These are phyloP conservation scores for Chlamydotis undulata DNA, from an alignment of 2,113 vertebrate species.

Conservation along the genomic window DNA sequence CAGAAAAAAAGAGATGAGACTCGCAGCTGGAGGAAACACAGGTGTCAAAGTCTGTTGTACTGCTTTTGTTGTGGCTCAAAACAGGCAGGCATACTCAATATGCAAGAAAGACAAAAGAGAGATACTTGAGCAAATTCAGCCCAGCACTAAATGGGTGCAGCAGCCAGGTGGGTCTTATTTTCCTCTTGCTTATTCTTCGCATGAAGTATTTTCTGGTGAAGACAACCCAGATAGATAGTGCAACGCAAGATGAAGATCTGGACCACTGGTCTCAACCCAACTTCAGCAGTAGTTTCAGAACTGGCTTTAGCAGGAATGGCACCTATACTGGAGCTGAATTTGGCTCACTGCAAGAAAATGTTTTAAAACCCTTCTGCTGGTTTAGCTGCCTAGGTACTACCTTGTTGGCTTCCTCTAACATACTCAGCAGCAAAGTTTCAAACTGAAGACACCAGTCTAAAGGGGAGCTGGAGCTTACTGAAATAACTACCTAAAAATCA, in stretches of 20 bases:
- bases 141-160: background rate
- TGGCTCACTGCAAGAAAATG: background rate
- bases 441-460: background rate
- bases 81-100: background rate
- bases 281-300: background rate
- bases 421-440: background rate
- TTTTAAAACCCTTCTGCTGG: background rate
- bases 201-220: background rate
- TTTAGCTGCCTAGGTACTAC: background rate
- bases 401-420: background rate
- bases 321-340: background rate
- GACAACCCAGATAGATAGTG: background rate
- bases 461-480: background rate
- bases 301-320: background rate
- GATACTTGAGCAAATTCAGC: background rate
- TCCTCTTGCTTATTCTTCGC: background rate
- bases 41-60: constrained; percentile 57
- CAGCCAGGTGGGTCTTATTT: background rate
- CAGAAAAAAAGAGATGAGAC: constrained; percentile 2
- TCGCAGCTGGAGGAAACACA: constrained; percentile 57
- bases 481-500: background rate
- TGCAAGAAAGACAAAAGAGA: background rate
- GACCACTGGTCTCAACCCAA: background rate
- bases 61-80: constrained; percentile 46
- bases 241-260: background rate